Evolutionary conservation across 2,113 vertebrate genomes (phyloP).

Genomic region (Siniperca knerii): DNA sequence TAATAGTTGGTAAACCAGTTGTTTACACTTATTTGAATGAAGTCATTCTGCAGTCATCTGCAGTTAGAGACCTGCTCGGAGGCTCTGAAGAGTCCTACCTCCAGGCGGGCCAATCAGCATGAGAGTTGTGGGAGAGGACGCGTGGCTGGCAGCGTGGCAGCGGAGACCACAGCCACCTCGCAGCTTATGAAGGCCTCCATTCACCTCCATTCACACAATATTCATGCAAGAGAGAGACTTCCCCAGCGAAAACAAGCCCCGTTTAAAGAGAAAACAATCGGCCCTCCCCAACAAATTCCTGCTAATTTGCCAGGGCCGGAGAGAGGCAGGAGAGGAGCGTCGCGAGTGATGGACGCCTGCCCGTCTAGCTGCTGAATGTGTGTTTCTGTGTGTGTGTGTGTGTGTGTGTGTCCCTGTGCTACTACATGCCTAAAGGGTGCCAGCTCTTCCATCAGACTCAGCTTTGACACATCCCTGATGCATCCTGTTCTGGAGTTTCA

Average conservation of each 20-base stretch:
- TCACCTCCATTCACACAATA: constrained; percentile 77
- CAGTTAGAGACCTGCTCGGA: neutral
- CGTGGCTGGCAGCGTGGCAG: constrained; percentile 75
- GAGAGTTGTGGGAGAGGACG: constrained; percentile 57
- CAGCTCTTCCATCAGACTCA: constrained; percentile 66
- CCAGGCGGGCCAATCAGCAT: constrained; percentile 44
- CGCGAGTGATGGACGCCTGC: constrained; percentile 69
- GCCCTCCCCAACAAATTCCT: constrained; percentile 74
- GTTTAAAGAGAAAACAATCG: constrained; percentile 84
- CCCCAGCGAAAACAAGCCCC: constrained; percentile 77
- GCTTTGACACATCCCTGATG: constrained; percentile 68
- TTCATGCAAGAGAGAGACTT: constrained; percentile 68
- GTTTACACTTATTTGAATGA: constrained; percentile 13
- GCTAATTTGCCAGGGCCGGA: constrained; percentile 66
- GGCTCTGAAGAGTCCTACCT: constrained; percentile 17
- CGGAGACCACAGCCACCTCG: constrained; percentile 72
- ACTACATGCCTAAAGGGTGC: constrained; percentile 44
- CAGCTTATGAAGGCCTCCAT: constrained; percentile 79
- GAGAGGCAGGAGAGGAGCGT: constrained; percentile 40
- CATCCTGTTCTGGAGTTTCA: constrained; percentile 73
- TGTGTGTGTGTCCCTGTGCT: constrained; percentile 51
- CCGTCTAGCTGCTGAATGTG: constrained; percentile 51
- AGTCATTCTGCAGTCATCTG: constrained; percentile 29
- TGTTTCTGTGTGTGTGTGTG: constrained; percentile 23
- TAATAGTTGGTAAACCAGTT: constrained; percentile 2